Percentiles rank a stretch among this genome's conserved stretches.
phyloP scores from a whole-genome alignment of 1,140 invertebrate species.

The Saccostrea echinata region DNA sequence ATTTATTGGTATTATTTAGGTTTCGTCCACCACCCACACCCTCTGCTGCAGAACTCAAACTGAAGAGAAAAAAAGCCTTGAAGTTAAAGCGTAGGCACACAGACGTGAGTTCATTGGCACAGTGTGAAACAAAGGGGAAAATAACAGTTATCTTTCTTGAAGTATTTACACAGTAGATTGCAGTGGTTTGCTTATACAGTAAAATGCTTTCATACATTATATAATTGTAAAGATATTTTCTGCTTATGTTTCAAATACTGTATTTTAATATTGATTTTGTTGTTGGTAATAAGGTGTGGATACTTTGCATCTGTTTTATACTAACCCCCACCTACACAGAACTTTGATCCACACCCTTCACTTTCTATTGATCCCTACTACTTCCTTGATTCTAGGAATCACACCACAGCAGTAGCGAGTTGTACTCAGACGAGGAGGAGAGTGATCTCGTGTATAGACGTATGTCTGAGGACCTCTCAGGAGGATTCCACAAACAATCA shows the following conservation, averaged over 20 bases:
- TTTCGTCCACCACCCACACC: conserved; percentile 55
- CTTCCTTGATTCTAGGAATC: conserved; percentile 27
- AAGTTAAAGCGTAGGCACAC: conserved; percentile 63
- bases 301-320: conserved; percentile 20
- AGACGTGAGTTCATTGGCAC: conserved; percentile 59
- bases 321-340: conserved; percentile 26
- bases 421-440: conserved; percentile 27
- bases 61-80: conserved; percentile 67
- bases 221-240: background rate
- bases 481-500: conserved; percentile 2
- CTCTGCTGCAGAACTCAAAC: conserved; percentile 59
- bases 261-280: background rate
- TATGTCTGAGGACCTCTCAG: conserved; percentile 30
- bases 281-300: background rate
- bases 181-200: background rate
- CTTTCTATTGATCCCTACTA: conserved; percentile 33
- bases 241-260: background rate
- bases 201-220: background rate
- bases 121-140: background rate
- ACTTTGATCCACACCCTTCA: conserved; percentile 33
- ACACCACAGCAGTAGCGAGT: conserved; percentile 22
- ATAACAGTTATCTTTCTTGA: conserved; percentile 33
- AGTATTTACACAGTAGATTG: background rate
- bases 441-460: conserved; percentile 18
- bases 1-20: conserved; percentile 43